phyloP scores from a whole-genome alignment of 1,140 invertebrate species.

The Bombus picipes region DNA sequence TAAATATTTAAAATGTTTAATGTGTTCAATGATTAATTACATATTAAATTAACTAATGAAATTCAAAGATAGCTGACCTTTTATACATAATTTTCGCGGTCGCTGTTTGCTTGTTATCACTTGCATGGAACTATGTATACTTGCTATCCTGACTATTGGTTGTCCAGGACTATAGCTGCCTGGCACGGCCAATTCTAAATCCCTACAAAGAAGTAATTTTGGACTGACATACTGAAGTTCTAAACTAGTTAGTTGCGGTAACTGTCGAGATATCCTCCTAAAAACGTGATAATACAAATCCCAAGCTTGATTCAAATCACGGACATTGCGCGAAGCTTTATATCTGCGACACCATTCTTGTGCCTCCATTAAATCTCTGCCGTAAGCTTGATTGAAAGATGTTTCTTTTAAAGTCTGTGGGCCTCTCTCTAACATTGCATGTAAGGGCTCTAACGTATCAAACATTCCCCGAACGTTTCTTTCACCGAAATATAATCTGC shows the following conservation, averaged over 20 bases:
- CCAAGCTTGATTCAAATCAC: conserved; percentile 98
- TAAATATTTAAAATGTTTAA: background rate
- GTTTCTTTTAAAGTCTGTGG: conserved; percentile 98
- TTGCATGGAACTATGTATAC: conserved; percentile 91
- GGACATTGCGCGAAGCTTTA: conserved; percentile 91
- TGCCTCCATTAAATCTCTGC: conserved; percentile 95
- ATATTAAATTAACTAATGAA: background rate
- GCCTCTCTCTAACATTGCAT: conserved; percentile 95
- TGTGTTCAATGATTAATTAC: background rate
- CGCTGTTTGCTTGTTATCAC: conserved; percentile 99
- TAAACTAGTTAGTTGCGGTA: conserved; percentile 93
- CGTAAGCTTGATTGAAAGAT: conserved; percentile 98
- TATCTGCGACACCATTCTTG: conserved; percentile 96
- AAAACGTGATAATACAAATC: conserved; percentile 99
- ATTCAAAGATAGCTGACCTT: conserved; percentile 83
- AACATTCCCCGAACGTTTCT: conserved; percentile 98
- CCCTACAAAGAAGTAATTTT: conserved; percentile 92
- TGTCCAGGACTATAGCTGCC: conserved; percentile 97
- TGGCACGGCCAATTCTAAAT: conserved; percentile 96
- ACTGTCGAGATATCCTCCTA: conserved; percentile 95
- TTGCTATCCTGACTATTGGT: conserved; percentile 92
- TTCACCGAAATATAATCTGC: conserved; percentile 97
- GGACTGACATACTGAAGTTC: conserved; percentile 98
- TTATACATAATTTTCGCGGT: conserved; percentile 96
- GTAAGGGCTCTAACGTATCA: conserved; percentile 96